phyloP scores from a whole-genome alignment of 2,113 vertebrate genomes.

The Sorex fumeus region DNA sequence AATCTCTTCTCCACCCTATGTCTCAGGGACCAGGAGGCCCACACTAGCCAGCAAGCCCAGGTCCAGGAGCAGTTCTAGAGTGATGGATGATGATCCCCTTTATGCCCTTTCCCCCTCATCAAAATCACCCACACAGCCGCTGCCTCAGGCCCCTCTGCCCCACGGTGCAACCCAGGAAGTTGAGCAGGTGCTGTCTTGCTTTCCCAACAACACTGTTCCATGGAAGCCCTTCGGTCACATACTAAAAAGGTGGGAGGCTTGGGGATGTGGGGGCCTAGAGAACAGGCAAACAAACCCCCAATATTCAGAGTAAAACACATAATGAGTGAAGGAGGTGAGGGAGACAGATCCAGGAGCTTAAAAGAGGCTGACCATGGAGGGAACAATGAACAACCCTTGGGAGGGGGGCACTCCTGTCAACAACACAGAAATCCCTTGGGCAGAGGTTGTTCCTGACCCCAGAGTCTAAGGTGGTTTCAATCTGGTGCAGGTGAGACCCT shows the following conservation, averaged over 20 bases:
- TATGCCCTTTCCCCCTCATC: neutral
- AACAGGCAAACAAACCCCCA: neutral
- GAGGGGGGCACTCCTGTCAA: neutral
- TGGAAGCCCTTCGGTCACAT: neutral
- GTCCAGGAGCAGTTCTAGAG: neutral
- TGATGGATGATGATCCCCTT: neutral
- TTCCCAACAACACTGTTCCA: neutral
- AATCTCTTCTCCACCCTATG: neutral
- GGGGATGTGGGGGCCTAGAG: neutral
- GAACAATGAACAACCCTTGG: neutral
- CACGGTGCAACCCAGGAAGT: too few species aligned
- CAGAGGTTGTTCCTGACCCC: neutral
- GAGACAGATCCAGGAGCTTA: accelerated
- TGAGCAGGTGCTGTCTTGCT: accelerated
- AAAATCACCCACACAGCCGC: neutral
- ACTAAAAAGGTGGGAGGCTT: neutral
- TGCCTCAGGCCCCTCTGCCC: neutral
- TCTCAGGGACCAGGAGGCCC: neutral
- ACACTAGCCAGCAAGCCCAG: neutral
- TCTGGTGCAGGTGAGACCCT: neutral
- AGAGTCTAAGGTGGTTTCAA: neutral
- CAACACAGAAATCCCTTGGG: neutral
- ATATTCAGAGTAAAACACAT: neutral
- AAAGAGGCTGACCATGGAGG: neutral
- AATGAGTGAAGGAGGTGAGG: neutral